Conservation (phyloP, 2,797 vertebrate genomes). For the Phataginus tricuspis region DNA sequence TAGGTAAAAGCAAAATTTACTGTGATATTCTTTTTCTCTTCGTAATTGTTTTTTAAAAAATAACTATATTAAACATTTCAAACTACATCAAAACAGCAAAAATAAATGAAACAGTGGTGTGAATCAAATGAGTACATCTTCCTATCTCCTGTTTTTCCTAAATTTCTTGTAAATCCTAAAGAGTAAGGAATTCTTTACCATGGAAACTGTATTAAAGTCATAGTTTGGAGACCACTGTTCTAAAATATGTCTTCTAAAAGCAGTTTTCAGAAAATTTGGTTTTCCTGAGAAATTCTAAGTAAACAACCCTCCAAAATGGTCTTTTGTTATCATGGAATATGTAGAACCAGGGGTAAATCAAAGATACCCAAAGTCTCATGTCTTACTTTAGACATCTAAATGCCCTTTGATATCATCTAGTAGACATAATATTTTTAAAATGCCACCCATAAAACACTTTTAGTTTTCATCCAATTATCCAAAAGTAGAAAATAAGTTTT, state of each 20-base stretch:
- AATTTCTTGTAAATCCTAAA: not conserved
- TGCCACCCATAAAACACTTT: not conserved
- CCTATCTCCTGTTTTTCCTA: not conserved
- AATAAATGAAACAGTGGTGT: not conserved
- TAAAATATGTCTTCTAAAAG: too few relatives aligned
- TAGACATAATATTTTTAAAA: not conserved
- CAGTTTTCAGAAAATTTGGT: not conserved
- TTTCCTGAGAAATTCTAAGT: not conserved
- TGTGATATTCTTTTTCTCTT: not conserved
- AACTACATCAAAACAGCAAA: not conserved
- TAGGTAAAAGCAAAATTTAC: constrained; percentile 88
- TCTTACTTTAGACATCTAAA: not conserved
- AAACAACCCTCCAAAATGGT: not conserved
- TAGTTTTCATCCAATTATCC: not conserved
- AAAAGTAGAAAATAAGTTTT: not conserved
- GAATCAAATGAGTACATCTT: not conserved
- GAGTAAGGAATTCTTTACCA: not conserved
- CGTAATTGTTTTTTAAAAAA: not conserved
- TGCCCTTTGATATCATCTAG: not conserved
- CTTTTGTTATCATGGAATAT: not conserved
- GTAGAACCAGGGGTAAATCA: not conserved
- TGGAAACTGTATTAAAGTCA: constrained; percentile 20
- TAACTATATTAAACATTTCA: not conserved
- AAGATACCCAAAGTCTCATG: not conserved
- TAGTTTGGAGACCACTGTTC: not conserved